These are phyloP conservation scores for Cactoblastis cactorum DNA, from an alignment of 2,888 invertebrate species.

Conservation along the genomic window DNA sequence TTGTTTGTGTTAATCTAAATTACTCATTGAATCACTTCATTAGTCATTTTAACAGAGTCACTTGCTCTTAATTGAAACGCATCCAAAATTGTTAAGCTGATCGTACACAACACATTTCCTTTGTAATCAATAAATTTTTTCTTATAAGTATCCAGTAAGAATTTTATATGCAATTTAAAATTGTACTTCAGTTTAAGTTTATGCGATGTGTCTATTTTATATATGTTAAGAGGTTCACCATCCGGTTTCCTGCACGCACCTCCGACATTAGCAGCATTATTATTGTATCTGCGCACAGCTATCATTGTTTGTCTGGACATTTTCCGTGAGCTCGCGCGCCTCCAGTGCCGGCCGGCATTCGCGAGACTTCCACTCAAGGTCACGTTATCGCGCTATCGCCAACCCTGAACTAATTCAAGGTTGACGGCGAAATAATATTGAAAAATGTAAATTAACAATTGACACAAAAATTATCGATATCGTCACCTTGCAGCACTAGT, in stretches of 20 bases:
- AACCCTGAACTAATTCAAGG: constrained; percentile 66
- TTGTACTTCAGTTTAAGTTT: constrained; percentile 23
- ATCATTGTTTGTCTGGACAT: constrained; percentile 70
- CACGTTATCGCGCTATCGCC: constrained; percentile 76
- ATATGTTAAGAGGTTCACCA: constrained; percentile 22
- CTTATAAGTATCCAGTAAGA: constrained; percentile 22
- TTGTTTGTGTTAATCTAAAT: constrained; percentile 59
- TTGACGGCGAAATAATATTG: constrained; percentile 39
- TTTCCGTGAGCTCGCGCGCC: constrained; percentile 64
- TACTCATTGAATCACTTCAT: constrained; percentile 66
- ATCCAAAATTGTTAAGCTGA: constrained; percentile 52
- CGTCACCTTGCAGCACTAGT: constrained; percentile 40
- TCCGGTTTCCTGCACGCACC: constrained; percentile 28
- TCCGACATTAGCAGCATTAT: constrained; percentile 44
- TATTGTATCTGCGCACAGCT: constrained; percentile 51
- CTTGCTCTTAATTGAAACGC: constrained; percentile 66
- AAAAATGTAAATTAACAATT: constrained; percentile 25
- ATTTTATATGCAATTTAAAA: constrained; percentile 20
- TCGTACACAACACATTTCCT: constrained; percentile 27
- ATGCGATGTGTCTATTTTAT: constrained; percentile 4
- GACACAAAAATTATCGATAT: constrained; percentile 35
- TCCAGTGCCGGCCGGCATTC: constrained; percentile 70
- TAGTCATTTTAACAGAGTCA: constrained; percentile 63
- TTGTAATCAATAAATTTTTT: background rate
- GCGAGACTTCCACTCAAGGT: constrained; percentile 69